Conservation (phyloP, 2,797 vertebrate genomes). For the Girardinus metallicus region DNA sequence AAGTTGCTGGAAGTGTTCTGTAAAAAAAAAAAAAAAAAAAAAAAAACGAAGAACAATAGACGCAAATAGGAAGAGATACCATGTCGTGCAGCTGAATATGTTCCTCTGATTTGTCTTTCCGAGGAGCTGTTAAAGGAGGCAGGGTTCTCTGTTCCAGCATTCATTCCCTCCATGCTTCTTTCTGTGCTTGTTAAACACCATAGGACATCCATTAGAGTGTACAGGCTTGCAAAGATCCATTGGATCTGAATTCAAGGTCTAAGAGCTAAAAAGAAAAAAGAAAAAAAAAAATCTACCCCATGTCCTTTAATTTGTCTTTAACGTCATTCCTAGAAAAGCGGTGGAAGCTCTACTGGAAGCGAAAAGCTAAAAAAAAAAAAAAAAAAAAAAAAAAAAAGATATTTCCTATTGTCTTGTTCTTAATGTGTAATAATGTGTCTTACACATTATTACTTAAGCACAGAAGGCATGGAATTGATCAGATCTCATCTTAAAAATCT, state of each 20-base stretch:
- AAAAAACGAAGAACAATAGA: conserved; percentile 43
- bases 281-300: conserved; percentile 1
- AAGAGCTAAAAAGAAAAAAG: conserved; percentile 3
- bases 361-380: conserved; percentile 12
- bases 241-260: conserved; percentile 50
- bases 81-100: conserved; percentile 19
- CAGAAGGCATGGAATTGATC: background rate
- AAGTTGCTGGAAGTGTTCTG: background rate
- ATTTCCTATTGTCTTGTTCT: conserved; percentile 6
- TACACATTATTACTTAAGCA: background rate
- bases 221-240: conserved; percentile 44
- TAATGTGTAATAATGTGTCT: background rate
- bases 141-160: conserved; percentile 15
- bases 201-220: conserved; percentile 65
- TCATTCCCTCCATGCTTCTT: conserved; percentile 21
- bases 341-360: conserved; percentile 14
- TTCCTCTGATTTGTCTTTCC: conserved; percentile 37
- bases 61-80: conserved; percentile 28
- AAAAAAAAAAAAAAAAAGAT: conserved; percentile 7
- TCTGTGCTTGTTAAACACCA: conserved; percentile 64
- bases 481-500: background rate
- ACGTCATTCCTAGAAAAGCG: conserved; percentile 26
- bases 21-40: conserved; percentile 17
- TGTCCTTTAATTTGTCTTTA: conserved; percentile 51
- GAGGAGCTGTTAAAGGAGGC: conserved; percentile 23